Evolutionary conservation across 2,888 invertebrate species (phyloP), one percentile per base, ranked within the genome.

Genomic region (Augiades crinisus): DNA sequence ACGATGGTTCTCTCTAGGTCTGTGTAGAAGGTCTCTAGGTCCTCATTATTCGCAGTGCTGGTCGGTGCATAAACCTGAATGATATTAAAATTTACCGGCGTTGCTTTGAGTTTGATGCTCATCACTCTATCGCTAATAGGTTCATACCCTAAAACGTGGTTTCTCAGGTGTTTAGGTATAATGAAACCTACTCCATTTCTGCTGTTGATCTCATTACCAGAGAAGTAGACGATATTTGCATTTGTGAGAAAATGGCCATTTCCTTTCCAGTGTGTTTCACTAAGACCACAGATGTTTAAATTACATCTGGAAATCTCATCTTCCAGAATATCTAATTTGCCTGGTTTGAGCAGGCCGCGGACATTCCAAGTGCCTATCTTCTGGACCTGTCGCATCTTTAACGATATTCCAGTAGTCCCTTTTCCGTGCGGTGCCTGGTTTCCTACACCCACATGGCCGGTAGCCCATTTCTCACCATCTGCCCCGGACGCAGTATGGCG

Each of bases 391-490:
- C 33, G 12, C 14, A 40, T 1, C n/a, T 40, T 40, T n/a, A n/a
- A n/a, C n/a, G n/a, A n/a, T n/a, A n/a, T 54, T 59, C 60, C 57
- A 62, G 60, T 60, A 41, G 49, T 37, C 24, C 1, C 24, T 6
- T 58, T 59, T 61, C 57, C 57, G 54, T 53, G 57, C 0, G 50
- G 17, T 19, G 56, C 58, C 58, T 59, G 59, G 58, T 58, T 7
- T 27, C 41, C 53, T 51, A 53, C 53, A 19, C 5, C 21, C 12
- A 8, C 50, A 44, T 55, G 58, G 52, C 58, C 38, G 53, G 49
- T 56, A 54, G 43, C 43, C 47, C 16, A 57, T 47, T 57, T 59
- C 47, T 12, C 59, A 58, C 57, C 54, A 33, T 13, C 22, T n/a
- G 47, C 47, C 53, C 54, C 54, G 57, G 57, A 46, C 56, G 41